These are phyloP conservation scores for Thereva nobilitata DNA, from an alignment of 2,888 invertebrate genomes.

Conservation along the genomic window DNA sequence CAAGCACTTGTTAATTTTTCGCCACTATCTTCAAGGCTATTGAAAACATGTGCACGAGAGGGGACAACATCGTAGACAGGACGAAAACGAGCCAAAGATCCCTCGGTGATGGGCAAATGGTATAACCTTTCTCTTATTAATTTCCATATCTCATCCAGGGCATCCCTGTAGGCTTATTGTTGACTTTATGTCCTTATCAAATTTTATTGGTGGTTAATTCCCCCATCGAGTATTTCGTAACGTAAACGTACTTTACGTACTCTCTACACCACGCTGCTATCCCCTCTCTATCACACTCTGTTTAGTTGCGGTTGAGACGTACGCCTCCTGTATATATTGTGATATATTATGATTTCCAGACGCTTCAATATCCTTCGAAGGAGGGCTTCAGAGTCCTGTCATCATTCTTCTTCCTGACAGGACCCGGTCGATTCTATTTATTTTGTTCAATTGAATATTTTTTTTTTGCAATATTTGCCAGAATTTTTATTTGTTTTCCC, in stretches of 20 bases:
- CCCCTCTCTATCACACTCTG: background rate
- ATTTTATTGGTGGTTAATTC: constrained; percentile 26
- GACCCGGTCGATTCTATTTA: constrained; percentile 17
- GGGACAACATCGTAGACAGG: background rate
- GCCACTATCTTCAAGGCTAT: constrained; percentile 14
- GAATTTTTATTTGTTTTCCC: constrained; percentile 19
- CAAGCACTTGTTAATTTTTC: constrained; percentile 29
- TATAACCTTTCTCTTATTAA: constrained; percentile 21
- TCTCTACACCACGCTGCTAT: background rate
- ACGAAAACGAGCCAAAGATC: background rate
- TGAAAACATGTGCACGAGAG: constrained; percentile 11
- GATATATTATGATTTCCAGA: too few relatives aligned
- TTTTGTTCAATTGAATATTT: constrained; percentile 32
- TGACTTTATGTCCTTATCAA: constrained; percentile 29
- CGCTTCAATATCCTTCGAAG: too few relatives aligned
- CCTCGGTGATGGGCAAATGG: too few relatives aligned
- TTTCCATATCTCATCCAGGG: constrained; percentile 18
- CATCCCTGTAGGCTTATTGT: constrained; percentile 5
- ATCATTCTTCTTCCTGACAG: constrained; percentile 27
- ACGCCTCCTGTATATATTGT: too few relatives aligned
- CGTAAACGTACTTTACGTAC: background rate
- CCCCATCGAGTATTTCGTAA: background rate
- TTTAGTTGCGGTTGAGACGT: constrained; percentile 2
- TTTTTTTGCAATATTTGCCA: constrained; percentile 18
- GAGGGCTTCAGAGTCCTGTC: constrained; percentile 6